Evolutionary conservation across 2,888 invertebrate species (phyloP).

Genomic region (Diarsia dahlii): DNA sequence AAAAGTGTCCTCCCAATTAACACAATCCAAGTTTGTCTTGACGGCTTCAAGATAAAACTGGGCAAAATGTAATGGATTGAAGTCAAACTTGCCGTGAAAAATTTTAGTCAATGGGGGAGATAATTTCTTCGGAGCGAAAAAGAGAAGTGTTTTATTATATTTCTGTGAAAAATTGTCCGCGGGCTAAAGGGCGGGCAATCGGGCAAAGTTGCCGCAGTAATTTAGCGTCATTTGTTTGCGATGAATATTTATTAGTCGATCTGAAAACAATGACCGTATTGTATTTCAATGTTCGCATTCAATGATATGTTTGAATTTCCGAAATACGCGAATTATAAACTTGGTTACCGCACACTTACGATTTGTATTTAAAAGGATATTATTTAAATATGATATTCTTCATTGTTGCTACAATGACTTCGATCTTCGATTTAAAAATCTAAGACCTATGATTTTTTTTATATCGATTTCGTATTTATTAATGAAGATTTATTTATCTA

Average conservation of each 20-base stretch:
- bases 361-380: constrained; percentile 52
- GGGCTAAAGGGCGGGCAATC: constrained; percentile 74
- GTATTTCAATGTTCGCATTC: constrained; percentile 75
- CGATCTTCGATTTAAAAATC: too few relatives aligned
- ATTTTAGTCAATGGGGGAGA: constrained; percentile 89
- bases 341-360: constrained; percentile 57
- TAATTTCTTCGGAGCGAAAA: constrained; percentile 83
- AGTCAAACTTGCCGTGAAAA: constrained; percentile 89
- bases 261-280: constrained; percentile 84
- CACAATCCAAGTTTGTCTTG: constrained; percentile 84
- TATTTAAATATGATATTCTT: constrained; percentile 44
- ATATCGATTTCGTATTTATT: neutral
- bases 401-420: constrained; percentile 13
- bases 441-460: too few relatives aligned
- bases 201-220: constrained; percentile 78
- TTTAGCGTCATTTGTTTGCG: constrained; percentile 85
- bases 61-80: constrained; percentile 87
- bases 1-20: constrained; percentile 85
- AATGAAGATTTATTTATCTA: neutral
- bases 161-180: constrained; percentile 83
- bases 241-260: constrained; percentile 87
- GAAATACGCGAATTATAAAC: constrained; percentile 67
- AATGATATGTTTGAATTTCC: constrained; percentile 74
- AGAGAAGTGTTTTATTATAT: constrained; percentile 85
- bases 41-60: constrained; percentile 85